A percentile compares a stretch with the other conserved stretches of the same genome.
Conservation (phyloP, 2,113 vertebrate species). For the Vulpes lagopus region DNA sequence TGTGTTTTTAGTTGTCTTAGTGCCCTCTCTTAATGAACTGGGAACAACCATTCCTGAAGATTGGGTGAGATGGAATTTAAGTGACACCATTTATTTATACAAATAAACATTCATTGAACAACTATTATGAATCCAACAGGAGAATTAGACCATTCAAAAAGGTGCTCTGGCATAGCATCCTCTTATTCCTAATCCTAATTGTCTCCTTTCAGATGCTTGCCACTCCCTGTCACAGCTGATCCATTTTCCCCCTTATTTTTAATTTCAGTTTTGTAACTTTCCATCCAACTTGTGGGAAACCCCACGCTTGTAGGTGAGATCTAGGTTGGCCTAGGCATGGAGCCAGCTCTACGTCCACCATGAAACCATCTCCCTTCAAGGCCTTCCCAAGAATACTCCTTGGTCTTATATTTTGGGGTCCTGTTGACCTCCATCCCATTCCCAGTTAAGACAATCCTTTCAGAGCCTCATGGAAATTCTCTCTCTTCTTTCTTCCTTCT, state of each 20-base stretch:
- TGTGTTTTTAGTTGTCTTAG: background rate
- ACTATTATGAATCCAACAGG: background rate
- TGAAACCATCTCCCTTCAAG: background rate
- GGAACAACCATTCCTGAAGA: background rate
- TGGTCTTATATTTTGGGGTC: background rate
- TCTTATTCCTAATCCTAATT: background rate
- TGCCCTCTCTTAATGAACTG: background rate
- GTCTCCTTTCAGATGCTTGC: background rate
- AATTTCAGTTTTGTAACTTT: background rate
- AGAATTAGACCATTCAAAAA: background rate
- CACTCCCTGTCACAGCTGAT: background rate
- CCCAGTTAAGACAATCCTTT: background rate
- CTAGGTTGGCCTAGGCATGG: background rate
- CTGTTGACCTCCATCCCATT: background rate
- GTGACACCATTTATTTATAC: background rate
- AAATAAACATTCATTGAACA: background rate
- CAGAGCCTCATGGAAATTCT: background rate
- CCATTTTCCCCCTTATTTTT: background rate
- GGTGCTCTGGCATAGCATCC: background rate
- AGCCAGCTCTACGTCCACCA: background rate
- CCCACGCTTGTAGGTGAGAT: background rate
- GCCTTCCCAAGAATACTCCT: background rate
- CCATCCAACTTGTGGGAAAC: background rate
- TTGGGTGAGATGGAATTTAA: background rate
- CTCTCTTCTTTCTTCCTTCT: background rate